Evolutionary conservation across 2,113 vertebrate species (phyloP).

Genomic region (Sinocyclocheilus grahami): DNA sequence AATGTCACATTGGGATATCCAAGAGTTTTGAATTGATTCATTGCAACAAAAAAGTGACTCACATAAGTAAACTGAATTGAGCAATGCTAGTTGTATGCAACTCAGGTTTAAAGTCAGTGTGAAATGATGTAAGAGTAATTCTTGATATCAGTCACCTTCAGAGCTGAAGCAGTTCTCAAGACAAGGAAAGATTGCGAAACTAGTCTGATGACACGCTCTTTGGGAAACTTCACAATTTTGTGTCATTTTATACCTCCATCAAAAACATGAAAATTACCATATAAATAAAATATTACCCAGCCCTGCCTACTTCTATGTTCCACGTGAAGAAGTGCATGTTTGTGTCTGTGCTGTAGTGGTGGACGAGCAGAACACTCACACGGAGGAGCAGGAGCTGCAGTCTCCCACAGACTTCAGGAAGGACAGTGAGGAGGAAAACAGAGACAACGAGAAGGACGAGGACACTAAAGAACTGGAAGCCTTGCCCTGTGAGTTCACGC

Average conservation of each 20-base stretch:
- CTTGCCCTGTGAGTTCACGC: conserved; percentile 73
- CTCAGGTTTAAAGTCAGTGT: background rate
- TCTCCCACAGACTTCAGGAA: conserved; percentile 82
- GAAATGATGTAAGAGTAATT: background rate
- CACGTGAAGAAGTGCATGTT: background rate
- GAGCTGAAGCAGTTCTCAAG: background rate
- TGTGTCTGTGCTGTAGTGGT: conserved; percentile 78
- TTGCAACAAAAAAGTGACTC: background rate
- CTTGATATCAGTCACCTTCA: background rate
- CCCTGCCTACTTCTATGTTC: background rate
- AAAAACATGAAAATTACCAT: background rate
- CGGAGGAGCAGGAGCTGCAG: conserved; percentile 80
- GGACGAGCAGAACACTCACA: conserved; percentile 88
- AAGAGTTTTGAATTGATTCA: background rate
- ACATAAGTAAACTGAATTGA: background rate
- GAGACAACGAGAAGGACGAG: conserved; percentile 89
- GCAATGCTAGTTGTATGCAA: background rate
- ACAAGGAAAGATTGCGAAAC: background rate
- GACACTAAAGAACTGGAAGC: conserved; percentile 85
- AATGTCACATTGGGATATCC: background rate
- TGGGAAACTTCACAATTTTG: background rate
- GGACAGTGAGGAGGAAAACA: conserved; percentile 84
- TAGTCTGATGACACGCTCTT: background rate
- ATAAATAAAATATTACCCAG: background rate
- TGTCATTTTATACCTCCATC: background rate